These are phyloP conservation scores for Ctenopoma multispine DNA, from an alignment of 2,797 vertebrate genomes.

Conservation along the genomic window DNA sequence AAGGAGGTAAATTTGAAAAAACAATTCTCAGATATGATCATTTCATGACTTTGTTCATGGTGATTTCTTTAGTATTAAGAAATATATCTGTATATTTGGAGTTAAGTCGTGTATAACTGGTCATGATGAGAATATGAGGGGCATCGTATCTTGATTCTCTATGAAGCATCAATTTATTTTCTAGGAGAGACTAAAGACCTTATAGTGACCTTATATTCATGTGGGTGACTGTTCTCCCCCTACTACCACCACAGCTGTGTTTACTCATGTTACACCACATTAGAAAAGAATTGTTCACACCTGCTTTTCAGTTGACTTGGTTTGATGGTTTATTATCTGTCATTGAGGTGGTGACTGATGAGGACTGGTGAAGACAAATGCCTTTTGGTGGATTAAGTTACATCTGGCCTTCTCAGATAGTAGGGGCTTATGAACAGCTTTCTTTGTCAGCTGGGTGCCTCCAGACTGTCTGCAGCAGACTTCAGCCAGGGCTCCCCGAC, in stretches of 20 bases:
- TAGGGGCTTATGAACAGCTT: conserved; percentile 87
- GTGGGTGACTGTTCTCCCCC: not conserved
- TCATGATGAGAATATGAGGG: not conserved
- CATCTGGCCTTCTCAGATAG: conserved; percentile 87
- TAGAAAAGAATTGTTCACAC: conserved; percentile 73
- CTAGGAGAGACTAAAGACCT: not conserved
- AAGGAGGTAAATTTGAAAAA: too few species aligned
- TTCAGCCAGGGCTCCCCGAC: conserved; percentile 26
- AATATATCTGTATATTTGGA: not conserved
- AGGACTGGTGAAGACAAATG: conserved; percentile 83
- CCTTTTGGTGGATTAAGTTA: conserved; percentile 88
- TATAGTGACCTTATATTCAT: not conserved
- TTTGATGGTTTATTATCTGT: conserved; percentile 79
- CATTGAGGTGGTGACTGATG: conserved; percentile 74
- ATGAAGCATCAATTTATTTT: not conserved
- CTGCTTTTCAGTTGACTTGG: conserved; percentile 85
- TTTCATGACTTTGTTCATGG: too few species aligned
- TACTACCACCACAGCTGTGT: conserved; percentile 43
- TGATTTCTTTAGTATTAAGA: too few species aligned
- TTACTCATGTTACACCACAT: conserved; percentile 40
- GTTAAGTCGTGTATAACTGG: not conserved
- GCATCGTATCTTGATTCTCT: not conserved
- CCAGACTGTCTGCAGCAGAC: conserved; percentile 51
- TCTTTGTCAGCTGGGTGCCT: conserved; percentile 66
- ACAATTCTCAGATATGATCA: too few species aligned